A percentile compares a stretch with the other conserved stretches of the same genome.
Evolutionary conservation across 2,797 vertebrate genomes (phyloP).

Genomic region (Nothura maculosa): DNA sequence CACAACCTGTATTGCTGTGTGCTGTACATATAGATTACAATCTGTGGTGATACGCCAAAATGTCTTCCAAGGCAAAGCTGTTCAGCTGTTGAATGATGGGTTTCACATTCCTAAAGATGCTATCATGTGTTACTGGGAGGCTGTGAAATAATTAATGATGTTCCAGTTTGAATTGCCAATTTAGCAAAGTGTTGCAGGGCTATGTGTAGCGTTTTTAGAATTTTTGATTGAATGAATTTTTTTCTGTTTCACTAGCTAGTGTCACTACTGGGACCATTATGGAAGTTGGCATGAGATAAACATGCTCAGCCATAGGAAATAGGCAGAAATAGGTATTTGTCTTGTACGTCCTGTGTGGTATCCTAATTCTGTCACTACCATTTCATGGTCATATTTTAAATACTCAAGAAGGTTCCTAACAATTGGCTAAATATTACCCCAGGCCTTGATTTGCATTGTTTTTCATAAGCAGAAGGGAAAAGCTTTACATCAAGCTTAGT

Average conservation of each 20-base stretch:
- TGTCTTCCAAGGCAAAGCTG: background rate
- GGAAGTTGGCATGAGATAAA: background rate
- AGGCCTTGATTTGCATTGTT: background rate
- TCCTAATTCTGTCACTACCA: background rate
- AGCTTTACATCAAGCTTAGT: background rate
- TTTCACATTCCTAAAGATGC: constrained; percentile 25
- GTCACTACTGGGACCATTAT: background rate
- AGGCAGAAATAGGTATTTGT: background rate
- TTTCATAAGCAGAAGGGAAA: background rate
- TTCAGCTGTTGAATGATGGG: constrained; percentile 15
- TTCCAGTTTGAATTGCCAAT: constrained; percentile 5
- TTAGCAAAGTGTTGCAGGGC: constrained; percentile 1
- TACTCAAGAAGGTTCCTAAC: background rate
- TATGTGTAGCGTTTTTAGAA: background rate
- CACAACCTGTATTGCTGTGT: background rate
- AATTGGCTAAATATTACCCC: background rate
- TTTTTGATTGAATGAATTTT: background rate
- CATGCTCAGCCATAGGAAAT: background rate
- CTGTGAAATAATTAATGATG: constrained; percentile 54
- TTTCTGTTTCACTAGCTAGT: background rate
- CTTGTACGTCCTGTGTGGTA: background rate
- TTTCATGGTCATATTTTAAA: background rate
- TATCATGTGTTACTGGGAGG: constrained; percentile 35
- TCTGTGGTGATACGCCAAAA: background rate
- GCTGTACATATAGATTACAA: background rate